Evolutionary conservation across 2,113 vertebrate genomes (phyloP).

Genomic region (Anolis sagrei): DNA sequence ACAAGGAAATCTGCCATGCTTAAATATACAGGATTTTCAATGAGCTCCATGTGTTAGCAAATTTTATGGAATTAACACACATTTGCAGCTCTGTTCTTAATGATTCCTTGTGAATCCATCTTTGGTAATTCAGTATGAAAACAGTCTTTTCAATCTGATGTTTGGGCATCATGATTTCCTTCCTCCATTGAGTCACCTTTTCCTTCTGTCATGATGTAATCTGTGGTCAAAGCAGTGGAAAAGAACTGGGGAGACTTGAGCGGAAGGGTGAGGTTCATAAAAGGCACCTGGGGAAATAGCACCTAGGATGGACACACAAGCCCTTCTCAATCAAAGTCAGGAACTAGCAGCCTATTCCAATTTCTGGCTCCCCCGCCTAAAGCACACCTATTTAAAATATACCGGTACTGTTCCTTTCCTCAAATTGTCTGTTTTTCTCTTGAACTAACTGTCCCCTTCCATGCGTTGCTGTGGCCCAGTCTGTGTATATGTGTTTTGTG

Average conservation of each 20-base stretch:
- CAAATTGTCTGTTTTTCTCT: not conserved
- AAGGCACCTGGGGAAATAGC: not conserved
- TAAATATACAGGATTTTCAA: not conserved
- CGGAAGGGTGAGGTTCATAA: conserved; percentile 11
- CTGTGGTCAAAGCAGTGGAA: conserved; percentile 3
- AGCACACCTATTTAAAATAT: not conserved
- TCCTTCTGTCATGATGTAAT: conserved; percentile 25
- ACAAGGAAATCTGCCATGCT: not conserved
- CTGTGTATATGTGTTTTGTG: too few relatives aligned
- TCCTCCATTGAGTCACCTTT: conserved; percentile 27
- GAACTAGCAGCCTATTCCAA: not conserved
- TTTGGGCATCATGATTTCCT: conserved; percentile 15
- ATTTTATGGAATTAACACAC: not conserved
- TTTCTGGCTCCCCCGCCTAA: not conserved
- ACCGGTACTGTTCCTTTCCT: not conserved
- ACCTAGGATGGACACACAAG: not conserved
- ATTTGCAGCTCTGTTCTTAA: not conserved
- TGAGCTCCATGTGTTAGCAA: not conserved
- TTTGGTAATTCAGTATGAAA: conserved; percentile 4
- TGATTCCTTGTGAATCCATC: not conserved
- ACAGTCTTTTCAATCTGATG: conserved; percentile 4
- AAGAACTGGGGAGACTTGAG: conserved; percentile 6
- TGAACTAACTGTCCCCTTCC: too few relatives aligned
- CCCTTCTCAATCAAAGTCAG: conserved; percentile 3
- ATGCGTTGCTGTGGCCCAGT: too few relatives aligned